A percentile compares a stretch with the other conserved stretches of the same genome.
Conservation (phyloP, 2,113 vertebrate genomes). For the Erinaceus europaeus region DNA sequence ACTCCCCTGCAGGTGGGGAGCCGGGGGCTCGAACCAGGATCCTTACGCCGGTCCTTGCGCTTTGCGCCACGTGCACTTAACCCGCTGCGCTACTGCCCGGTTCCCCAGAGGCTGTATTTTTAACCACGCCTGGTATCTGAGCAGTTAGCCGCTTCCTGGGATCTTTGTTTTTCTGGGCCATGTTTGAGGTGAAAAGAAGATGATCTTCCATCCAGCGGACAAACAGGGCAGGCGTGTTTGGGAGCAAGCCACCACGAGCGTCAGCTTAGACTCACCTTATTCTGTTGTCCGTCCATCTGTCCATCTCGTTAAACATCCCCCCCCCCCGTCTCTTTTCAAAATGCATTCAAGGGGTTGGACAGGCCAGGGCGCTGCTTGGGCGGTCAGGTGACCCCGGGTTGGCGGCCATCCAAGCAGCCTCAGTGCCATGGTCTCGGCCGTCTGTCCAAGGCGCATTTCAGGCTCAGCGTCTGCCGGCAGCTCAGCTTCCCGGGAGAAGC, state of each 20-base stretch:
- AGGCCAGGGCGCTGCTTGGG: too few species aligned
- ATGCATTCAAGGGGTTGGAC: too few species aligned
- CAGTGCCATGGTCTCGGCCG: neutral
- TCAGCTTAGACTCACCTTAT: neutral
- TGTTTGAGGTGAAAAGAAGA: neutral
- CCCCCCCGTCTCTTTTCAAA: too few species aligned
- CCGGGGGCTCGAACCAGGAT: neutral
- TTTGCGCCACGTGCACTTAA: too few species aligned
- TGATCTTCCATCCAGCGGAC: neutral
- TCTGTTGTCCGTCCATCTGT: neutral
- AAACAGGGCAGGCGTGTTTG: neutral
- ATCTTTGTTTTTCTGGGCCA: constrained; percentile 26
- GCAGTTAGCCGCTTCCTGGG: constrained; percentile 1
- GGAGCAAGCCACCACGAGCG: neutral
- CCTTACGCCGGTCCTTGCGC: neutral
- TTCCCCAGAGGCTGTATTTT: constrained; percentile 49
- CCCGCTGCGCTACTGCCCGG: too few species aligned
- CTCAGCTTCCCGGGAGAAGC: neutral
- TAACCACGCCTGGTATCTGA: constrained; percentile 24
- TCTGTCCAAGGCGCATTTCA: neutral
- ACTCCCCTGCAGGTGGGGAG: neutral
- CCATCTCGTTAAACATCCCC: neutral
- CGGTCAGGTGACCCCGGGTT: too few species aligned
- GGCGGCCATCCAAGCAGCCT: too few species aligned
- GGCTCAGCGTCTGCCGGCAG: neutral